These are phyloP conservation scores for Dipus sagitta DNA, from an alignment of 2,797 vertebrate species.

Conservation along the genomic window DNA sequence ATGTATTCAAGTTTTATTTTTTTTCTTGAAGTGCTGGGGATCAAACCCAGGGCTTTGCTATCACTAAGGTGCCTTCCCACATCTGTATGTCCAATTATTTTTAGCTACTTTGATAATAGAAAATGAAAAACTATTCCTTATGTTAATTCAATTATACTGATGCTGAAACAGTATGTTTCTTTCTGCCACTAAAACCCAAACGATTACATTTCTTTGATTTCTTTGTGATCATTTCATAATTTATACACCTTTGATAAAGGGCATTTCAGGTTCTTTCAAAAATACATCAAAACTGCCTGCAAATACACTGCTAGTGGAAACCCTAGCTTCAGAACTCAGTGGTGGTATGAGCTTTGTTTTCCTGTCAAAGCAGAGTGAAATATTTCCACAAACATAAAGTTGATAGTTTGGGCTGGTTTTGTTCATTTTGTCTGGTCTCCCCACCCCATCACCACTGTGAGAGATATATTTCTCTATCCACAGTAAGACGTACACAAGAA, in stretches of 20 bases:
- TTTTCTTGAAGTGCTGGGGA: not conserved
- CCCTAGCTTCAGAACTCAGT: not conserved
- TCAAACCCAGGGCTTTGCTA: not conserved
- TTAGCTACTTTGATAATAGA: not conserved
- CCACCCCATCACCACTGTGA: not conserved
- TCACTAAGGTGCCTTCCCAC: not conserved
- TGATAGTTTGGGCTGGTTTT: not conserved
- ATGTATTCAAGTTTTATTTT: not conserved
- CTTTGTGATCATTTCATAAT: not conserved
- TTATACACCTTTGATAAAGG: conserved; percentile 54
- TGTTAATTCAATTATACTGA: conserved; percentile 18
- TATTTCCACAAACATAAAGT: conserved; percentile 28
- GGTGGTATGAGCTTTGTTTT: conserved; percentile 62
- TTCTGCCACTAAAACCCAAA: conserved; percentile 36
- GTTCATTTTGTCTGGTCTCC: not conserved
- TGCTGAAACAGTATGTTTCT: not conserved
- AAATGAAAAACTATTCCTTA: conserved; percentile 48
- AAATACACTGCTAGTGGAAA: not conserved
- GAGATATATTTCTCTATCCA: conserved; percentile 27
- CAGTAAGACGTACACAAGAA: conserved; percentile 55
- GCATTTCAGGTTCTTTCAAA: not conserved
- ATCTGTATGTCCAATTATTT: not conserved
- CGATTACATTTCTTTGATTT: not conserved
- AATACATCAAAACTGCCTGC: not conserved
- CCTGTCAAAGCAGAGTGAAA: conserved; percentile 52